A percentile compares a stretch with the other conserved stretches of the same genome.
phyloP scores from a whole-genome alignment of 2,113 vertebrate genomes.

The Capreolus pygargus region DNA sequence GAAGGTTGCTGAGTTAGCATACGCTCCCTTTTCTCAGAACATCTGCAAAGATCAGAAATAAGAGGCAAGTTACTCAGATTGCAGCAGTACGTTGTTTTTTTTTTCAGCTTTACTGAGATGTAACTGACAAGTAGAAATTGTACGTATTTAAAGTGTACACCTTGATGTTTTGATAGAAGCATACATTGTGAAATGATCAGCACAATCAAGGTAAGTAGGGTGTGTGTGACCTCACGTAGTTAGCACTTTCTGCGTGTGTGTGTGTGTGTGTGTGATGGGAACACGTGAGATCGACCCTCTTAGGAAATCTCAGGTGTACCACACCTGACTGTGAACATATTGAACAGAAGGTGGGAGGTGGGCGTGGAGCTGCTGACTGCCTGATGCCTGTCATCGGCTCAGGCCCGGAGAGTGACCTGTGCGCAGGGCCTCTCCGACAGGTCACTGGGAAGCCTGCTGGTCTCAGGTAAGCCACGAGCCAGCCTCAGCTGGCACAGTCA shows the following conservation, averaged over 20 bases:
- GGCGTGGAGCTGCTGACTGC: neutral
- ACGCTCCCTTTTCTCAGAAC: neutral
- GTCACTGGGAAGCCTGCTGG: accelerated
- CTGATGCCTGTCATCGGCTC: neutral
- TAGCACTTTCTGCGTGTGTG: neutral
- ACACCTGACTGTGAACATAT: neutral
- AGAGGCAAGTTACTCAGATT: neutral
- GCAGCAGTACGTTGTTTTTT: too few species aligned
- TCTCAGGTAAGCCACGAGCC: accelerated
- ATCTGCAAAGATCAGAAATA: neutral
- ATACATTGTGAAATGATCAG: neutral
- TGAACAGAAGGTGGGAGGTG: neutral
- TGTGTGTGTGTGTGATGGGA: neutral
- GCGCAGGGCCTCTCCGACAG: neutral
- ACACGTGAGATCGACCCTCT: neutral
- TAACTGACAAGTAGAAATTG: neutral
- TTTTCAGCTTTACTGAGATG: neutral
- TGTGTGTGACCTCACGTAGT: neutral
- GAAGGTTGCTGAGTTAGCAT: neutral
- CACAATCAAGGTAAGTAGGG: neutral
- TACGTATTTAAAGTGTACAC: neutral
- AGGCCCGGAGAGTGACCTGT: neutral
- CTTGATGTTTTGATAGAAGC: neutral
- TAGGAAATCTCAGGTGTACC: neutral
- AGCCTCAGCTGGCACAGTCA: neutral